A percentile compares a stretch with the other conserved stretches of the same genome.
Conservation (phyloP, 2,797 vertebrate species). For the Rhinella marina region DNA sequence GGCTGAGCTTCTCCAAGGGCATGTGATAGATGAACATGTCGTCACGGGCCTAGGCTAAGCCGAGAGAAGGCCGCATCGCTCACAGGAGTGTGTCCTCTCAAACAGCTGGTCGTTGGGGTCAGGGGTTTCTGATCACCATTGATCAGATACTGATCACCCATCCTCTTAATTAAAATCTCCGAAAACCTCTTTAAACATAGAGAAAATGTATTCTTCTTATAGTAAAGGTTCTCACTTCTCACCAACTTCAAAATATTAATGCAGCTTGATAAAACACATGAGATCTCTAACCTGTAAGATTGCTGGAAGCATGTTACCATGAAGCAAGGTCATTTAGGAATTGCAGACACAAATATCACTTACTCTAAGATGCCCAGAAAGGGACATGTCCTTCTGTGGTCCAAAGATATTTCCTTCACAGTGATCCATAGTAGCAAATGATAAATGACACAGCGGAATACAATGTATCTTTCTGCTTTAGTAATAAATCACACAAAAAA, state of each 20-base stretch:
- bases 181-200: no score
- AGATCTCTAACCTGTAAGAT: constrained; percentile 54
- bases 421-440: constrained; percentile 73
- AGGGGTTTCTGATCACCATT: no score
- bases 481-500: constrained; percentile 72
- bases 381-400: constrained; percentile 62
- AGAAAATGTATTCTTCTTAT: no score
- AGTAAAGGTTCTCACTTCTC: no score
- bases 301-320: constrained; percentile 36
- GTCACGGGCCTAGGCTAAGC: no score
- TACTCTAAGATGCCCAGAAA: constrained; percentile 56
- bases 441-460: constrained; percentile 72
- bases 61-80: no score
- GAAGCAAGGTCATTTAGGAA: constrained; percentile 58
- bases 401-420: constrained; percentile 64
- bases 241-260: constrained; percentile 31
- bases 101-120: no score
- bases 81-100: no score
- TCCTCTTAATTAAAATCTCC: no score
- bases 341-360: constrained; percentile 54
- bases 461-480: constrained; percentile 69
- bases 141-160: no score
- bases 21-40: no score
- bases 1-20: no score
- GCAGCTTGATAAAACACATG: constrained; percentile 32